phyloP scores from a whole-genome alignment of 1,140 invertebrate species.

The Hetaerina americana region DNA sequence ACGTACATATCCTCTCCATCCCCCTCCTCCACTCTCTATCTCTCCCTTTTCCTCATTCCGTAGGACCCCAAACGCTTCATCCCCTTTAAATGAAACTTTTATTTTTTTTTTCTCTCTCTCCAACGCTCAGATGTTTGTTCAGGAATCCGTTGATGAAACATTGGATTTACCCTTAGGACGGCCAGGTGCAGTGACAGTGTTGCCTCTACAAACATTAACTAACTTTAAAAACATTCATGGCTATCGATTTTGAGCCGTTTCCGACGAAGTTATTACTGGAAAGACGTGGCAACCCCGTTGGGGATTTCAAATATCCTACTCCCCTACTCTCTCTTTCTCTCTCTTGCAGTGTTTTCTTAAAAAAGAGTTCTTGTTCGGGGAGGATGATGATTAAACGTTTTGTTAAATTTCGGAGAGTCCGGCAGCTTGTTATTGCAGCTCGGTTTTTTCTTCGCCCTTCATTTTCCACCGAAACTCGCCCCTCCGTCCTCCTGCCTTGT shows the following conservation, averaged over 20 bases:
- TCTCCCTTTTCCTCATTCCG: too few species aligned
- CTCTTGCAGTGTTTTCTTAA: not conserved
- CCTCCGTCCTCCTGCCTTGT: too few species aligned
- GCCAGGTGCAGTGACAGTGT: not conserved
- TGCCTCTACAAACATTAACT: not conserved
- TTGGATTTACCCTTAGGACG: not conserved
- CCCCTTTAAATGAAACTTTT: not conserved
- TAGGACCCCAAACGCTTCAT: not conserved
- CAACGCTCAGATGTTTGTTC: not conserved
- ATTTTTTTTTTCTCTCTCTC: too few species aligned
- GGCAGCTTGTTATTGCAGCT: not conserved
- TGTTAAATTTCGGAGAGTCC: not conserved
- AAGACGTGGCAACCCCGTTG: not conserved
- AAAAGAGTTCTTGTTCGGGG: not conserved
- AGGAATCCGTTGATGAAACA: not conserved
- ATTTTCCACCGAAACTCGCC: too few species aligned
- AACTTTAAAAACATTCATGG: not conserved
- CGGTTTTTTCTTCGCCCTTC: not conserved
- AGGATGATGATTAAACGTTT: too few species aligned
- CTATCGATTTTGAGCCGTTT: not conserved
- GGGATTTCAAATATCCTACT: not conserved
- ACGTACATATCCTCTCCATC: too few species aligned
- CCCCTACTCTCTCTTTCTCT: too few species aligned
- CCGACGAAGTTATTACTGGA: not conserved
- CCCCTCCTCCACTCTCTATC: too few species aligned